phyloP scores from a whole-genome alignment of 2,797 vertebrate genomes.

The Gallinago nigripennis region DNA sequence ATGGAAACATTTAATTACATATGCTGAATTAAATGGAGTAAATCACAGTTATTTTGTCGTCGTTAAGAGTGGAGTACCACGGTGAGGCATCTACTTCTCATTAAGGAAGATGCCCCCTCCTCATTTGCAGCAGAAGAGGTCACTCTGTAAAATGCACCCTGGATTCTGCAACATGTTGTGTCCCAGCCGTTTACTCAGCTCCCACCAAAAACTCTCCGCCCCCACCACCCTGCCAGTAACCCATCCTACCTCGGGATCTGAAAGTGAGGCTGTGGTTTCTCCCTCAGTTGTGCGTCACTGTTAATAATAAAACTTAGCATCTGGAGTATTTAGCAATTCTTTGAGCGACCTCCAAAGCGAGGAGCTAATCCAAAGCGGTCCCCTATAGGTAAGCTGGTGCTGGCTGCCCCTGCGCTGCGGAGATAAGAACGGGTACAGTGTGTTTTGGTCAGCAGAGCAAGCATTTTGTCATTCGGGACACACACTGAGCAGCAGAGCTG shows the following conservation, averaged over 20 bases:
- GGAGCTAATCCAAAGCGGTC: background rate
- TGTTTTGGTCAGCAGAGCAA: background rate
- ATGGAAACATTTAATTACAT: background rate
- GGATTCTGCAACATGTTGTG: background rate
- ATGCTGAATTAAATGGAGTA: background rate
- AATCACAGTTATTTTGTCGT: constrained; percentile 22
- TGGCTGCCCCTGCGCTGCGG: background rate
- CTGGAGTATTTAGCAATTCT: background rate
- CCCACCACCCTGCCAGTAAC: fast-evolving
- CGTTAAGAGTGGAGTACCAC: background rate
- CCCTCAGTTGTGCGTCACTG: background rate
- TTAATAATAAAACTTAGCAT: background rate
- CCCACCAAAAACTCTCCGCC: background rate
- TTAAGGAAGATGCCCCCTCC: background rate
- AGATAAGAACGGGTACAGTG: background rate
- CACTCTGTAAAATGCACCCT: background rate
- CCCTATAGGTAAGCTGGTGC: background rate
- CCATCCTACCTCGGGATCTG: background rate
- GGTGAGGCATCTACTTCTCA: background rate
- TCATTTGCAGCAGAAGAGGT: background rate
- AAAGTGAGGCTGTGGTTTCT: background rate
- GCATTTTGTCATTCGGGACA: background rate
- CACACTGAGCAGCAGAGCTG: fast-evolving
- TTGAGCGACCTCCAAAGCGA: background rate
- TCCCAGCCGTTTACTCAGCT: background rate